Evolutionary conservation across 2,797 vertebrate species (phyloP).

Genomic region (Eidolon dupreanum): DNA sequence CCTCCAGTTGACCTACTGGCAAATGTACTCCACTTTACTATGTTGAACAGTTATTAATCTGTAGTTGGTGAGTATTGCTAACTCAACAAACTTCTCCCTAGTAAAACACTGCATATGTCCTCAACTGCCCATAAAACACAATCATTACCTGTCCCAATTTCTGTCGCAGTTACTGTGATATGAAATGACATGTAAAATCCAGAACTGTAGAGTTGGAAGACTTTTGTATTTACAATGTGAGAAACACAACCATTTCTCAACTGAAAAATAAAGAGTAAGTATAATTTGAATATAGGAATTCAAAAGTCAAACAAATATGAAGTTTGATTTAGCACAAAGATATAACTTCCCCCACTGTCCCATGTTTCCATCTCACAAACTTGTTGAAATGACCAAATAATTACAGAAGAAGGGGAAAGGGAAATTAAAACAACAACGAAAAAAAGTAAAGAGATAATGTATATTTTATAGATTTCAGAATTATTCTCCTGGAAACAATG

Average conservation of each 20-base stretch:
- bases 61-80: neutral
- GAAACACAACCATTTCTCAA: conserved; percentile 81
- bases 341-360: fast-evolving
- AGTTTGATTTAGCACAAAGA: neutral
- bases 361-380: neutral
- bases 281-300: neutral
- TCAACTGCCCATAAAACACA: neutral
- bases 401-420: neutral
- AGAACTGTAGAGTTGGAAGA: conserved; percentile 83
- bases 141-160: conserved; percentile 85
- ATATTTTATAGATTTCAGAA: neutral
- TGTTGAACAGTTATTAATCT: neutral
- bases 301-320: neutral
- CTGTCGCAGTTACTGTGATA: conserved; percentile 73
- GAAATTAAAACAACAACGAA: neutral
- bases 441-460: neutral
- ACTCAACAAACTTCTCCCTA: neutral
- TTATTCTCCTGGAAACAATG: neutral
- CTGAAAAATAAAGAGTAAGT: conserved; percentile 59
- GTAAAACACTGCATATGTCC: neutral
- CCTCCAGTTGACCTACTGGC: neutral
- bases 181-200: conserved; percentile 81
- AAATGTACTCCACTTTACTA: neutral
- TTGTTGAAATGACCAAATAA: neutral
- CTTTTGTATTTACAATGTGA: conserved; percentile 75